phyloP scores from a whole-genome alignment of 2,888 invertebrate species.

The Clunio marinus region DNA sequence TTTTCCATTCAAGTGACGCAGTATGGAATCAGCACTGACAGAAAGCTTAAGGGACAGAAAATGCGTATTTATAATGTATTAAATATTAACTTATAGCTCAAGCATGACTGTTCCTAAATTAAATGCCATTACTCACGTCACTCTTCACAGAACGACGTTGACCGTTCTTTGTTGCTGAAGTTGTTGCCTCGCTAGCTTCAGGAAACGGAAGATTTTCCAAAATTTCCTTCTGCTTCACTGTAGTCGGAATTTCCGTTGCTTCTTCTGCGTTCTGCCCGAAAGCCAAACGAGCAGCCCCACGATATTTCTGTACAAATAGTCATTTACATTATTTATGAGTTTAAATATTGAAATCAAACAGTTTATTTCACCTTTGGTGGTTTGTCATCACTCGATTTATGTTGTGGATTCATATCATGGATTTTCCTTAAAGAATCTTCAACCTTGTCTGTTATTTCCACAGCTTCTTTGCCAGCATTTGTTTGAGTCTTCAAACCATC shows the following conservation, averaged over 20 bases:
- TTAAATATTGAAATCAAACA: background rate
- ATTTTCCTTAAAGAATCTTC: constrained; percentile 30
- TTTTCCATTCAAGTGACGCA: constrained; percentile 59
- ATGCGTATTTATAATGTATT: background rate
- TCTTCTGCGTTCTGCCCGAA: constrained; percentile 4
- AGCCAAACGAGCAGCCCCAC: constrained; percentile 57
- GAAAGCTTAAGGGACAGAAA: constrained; percentile 42
- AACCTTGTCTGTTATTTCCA: background rate
- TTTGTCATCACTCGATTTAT: background rate
- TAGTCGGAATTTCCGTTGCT: background rate
- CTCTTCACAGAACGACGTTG: background rate
- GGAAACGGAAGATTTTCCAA: constrained; percentile 18
- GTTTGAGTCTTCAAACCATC: background rate
- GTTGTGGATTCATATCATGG: background rate
- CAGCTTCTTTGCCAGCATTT: background rate
- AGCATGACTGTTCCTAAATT: background rate
- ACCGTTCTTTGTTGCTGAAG: background rate
- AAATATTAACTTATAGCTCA: background rate
- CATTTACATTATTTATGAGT: background rate
- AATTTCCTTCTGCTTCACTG: constrained; percentile 15
- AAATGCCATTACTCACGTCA: background rate
- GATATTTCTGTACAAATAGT: constrained; percentile 54
- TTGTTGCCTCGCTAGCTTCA: background rate
- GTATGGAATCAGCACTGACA: constrained; percentile 45
- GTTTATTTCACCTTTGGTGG: background rate